Conservation (phyloP, 2,797 vertebrate species). For the Aselliscus stoliczkanus region DNA sequence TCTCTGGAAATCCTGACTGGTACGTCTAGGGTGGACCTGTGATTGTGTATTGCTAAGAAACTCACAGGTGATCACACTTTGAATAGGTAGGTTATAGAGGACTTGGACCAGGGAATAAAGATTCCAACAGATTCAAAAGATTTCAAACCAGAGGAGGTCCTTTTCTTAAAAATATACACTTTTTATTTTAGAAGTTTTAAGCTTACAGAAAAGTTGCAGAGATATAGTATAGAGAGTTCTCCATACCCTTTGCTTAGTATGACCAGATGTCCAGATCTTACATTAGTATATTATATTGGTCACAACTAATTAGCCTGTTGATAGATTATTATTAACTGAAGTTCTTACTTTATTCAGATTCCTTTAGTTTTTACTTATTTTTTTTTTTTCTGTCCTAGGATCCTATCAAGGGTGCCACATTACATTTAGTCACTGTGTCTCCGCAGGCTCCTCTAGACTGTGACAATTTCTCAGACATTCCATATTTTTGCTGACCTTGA, state of each 20-base stretch:
- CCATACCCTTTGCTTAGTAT: background rate
- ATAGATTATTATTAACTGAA: background rate
- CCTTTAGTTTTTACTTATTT: background rate
- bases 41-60: background rate
- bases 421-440: background rate
- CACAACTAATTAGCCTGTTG: background rate
- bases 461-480: background rate
- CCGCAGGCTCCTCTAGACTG: background rate
- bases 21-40: background rate
- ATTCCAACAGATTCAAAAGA: background rate
- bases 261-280: background rate
- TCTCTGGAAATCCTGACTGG: background rate
- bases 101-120: background rate
- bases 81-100: background rate
- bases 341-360: background rate
- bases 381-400: background rate
- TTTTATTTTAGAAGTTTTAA: slow-evolving; percentile 30
- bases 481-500: background rate
- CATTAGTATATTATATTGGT: background rate
- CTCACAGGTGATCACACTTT: background rate
- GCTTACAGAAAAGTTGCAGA: background rate
- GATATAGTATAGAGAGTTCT: background rate
- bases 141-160: background rate
- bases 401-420: background rate
- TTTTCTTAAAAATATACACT: background rate